Evolutionary conservation across 1,140 invertebrate genomes (phyloP).

Genomic region (Drosophila baimaii): DNA sequence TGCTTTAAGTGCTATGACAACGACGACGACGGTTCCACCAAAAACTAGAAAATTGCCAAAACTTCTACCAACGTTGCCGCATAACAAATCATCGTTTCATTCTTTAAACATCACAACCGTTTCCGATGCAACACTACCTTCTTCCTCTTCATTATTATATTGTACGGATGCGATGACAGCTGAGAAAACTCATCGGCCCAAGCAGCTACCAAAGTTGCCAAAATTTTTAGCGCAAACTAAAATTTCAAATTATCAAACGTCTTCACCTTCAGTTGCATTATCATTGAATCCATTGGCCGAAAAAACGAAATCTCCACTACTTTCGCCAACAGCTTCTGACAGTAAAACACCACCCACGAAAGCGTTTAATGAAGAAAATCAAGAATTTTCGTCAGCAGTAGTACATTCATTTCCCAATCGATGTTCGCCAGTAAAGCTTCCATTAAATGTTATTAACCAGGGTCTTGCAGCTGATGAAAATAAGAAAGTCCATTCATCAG

Average conservation of each 20-base stretch:
- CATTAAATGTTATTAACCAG: not conserved
- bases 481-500: not conserved
- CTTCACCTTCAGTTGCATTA: constrained; percentile 14
- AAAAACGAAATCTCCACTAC: constrained; percentile 17
- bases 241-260: constrained; percentile 3
- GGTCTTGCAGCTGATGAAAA: not conserved
- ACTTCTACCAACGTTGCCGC: constrained; percentile 64
- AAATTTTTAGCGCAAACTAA: constrained; percentile 11
- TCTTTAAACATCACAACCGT: constrained; percentile 3
- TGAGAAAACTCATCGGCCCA: constrained; percentile 52
- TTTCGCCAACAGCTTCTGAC: constrained; percentile 5
- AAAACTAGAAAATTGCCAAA: constrained; percentile 82
- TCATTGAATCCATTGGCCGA: constrained; percentile 23
- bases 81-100: constrained; percentile 39
- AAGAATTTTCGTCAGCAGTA: not conserved
- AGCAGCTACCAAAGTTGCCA: constrained; percentile 72
- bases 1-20: constrained; percentile 2
- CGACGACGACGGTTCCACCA: constrained; percentile 10
- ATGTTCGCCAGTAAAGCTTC: constrained; percentile 6
- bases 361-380: not conserved
- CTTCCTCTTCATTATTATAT: constrained; percentile 15
- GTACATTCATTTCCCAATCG: not conserved
- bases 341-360: not conserved
- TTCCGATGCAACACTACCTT: constrained; percentile 13
- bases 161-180: constrained; percentile 4